These are phyloP conservation scores for Drosophila falleni DNA, from an alignment of 2,888 invertebrate genomes.

Conservation along the genomic window DNA sequence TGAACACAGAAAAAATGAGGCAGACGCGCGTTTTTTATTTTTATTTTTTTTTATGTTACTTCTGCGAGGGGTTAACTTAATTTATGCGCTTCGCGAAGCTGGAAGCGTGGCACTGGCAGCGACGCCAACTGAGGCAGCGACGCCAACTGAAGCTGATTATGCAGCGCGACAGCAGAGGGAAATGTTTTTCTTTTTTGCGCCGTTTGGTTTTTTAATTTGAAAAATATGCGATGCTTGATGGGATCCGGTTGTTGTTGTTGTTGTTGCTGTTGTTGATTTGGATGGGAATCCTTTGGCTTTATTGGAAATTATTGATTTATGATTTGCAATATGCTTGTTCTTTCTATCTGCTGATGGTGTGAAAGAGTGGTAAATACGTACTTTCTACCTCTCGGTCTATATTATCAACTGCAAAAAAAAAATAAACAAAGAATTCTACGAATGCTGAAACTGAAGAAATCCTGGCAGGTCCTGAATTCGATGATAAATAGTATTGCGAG, in stretches of 20 bases:
- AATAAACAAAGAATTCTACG: too few species aligned
- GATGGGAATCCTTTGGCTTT: conserved; percentile 65
- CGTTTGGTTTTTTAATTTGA: conserved; percentile 78
- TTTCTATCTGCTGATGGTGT: background rate
- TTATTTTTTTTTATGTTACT: conserved; percentile 33
- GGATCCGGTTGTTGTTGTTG: conserved; percentile 34
- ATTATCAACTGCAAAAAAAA: background rate
- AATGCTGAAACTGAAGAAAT: background rate
- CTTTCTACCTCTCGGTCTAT: background rate
- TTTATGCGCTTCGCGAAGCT: conserved; percentile 71
- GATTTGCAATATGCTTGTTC: conserved; percentile 52
- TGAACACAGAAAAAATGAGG: conserved; percentile 69
- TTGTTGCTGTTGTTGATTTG: conserved; percentile 36
- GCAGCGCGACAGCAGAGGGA: conserved; percentile 56
- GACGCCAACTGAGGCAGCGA: conserved; percentile 17
- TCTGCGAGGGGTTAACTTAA: conserved; percentile 78
- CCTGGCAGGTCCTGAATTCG: background rate
- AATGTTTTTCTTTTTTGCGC: conserved; percentile 55
- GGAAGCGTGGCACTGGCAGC: conserved; percentile 64
- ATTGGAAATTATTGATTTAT: conserved; percentile 76
- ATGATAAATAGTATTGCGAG: background rate
- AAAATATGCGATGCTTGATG: conserved; percentile 80
- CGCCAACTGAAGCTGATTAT: conserved; percentile 70
- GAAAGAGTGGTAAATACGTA: too few species aligned
- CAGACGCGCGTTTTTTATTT: conserved; percentile 60